These are phyloP conservation scores for Azemiops feae DNA, from an alignment of 2,113 vertebrate species.

Conservation along the genomic window DNA sequence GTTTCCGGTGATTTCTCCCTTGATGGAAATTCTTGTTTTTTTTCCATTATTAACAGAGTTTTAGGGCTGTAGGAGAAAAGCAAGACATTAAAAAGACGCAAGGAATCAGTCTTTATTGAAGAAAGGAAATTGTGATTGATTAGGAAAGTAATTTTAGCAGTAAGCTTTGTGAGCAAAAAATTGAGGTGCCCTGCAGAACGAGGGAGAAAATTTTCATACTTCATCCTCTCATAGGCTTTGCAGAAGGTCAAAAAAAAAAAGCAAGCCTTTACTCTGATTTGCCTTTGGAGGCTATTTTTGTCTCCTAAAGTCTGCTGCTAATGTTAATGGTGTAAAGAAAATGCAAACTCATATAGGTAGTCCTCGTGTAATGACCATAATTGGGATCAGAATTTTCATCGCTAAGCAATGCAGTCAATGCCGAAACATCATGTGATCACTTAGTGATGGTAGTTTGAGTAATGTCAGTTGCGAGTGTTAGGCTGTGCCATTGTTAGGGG, in stretches of 20 bases:
- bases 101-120: background rate
- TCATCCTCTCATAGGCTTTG: background rate
- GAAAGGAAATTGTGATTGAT: background rate
- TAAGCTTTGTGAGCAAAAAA: background rate
- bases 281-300: background rate
- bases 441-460: background rate
- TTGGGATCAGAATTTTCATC: background rate
- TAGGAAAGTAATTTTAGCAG: background rate
- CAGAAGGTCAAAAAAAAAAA: background rate
- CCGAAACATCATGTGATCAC: background rate
- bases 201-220: background rate
- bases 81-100: background rate
- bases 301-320: background rate
- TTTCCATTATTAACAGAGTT: background rate
- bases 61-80: background rate
- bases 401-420: background rate
- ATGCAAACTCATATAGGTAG: background rate
- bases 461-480: background rate
- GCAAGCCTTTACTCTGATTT: background rate
- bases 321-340: background rate
- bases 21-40: background rate
- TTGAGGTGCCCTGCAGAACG: background rate
- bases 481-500: background rate
- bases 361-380: background rate
- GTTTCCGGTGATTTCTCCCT: background rate